Conservation (phyloP, 2,113 vertebrate species). For the Dicrurus megarhynchus region DNA sequence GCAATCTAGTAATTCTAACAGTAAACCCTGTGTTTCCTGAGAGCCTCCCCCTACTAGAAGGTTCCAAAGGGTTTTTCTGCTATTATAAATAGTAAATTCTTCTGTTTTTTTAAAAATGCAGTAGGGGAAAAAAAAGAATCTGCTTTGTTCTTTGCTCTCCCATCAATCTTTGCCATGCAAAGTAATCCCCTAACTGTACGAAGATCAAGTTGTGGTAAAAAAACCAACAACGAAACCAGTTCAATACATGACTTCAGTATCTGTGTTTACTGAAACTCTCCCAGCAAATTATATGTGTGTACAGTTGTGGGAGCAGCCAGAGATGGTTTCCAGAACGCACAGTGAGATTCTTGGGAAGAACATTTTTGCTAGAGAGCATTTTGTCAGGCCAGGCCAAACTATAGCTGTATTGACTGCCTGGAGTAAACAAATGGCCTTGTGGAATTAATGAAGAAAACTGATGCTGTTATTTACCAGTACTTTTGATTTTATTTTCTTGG, state of each 20-base stretch:
- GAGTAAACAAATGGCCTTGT: neutral
- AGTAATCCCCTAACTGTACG: neutral
- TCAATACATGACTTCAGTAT: neutral
- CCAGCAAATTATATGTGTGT: conserved; percentile 13
- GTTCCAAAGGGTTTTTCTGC: conserved; percentile 9
- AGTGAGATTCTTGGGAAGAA: conserved; percentile 29
- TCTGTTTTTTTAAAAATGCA: neutral
- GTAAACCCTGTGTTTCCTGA: neutral
- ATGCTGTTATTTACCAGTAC: conserved; percentile 9
- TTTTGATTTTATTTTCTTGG: conserved; percentile 52
- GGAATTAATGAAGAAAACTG: neutral
- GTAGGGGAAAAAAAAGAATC: neutral
- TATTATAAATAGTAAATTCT: conserved; percentile 1
- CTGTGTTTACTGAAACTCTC: conserved; percentile 38
- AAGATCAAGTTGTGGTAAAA: neutral
- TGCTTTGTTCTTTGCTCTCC: neutral
- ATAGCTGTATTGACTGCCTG: neutral
- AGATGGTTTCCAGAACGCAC: neutral
- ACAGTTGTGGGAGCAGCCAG: conserved; percentile 36
- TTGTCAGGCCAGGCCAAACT: conserved; percentile 34
- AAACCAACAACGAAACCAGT: neutral
- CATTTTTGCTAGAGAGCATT: conserved; percentile 53
- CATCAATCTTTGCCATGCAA: neutral
- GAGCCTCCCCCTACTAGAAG: neutral
- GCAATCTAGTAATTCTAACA: conserved; percentile 32